phyloP scores from a whole-genome alignment of 2,888 invertebrate genomes.

The Melinaea marsaeus region DNA sequence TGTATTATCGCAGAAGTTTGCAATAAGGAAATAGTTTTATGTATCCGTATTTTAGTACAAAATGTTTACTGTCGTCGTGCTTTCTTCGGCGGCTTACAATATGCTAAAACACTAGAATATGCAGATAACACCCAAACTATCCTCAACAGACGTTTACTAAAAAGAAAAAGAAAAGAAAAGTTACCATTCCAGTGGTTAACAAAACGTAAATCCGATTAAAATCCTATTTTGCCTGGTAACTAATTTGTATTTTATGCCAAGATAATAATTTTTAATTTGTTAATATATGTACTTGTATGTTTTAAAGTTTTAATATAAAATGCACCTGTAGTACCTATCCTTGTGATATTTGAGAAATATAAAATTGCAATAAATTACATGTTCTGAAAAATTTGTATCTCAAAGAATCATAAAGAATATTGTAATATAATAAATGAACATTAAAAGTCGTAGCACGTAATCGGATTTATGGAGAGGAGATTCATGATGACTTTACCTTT shows the following conservation, averaged over 20 bases:
- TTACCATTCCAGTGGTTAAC: neutral
- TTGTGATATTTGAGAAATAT: slow-evolving; percentile 6
- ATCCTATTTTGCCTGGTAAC: too few species aligned
- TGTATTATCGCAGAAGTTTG: too few species aligned
- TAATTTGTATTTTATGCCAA: too few species aligned
- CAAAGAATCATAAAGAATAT: neutral
- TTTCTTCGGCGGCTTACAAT: slow-evolving; percentile 3
- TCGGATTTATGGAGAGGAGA: neutral
- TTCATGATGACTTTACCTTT: neutral
- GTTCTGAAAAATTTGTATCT: slow-evolving; percentile 9
- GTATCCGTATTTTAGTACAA: too few species aligned
- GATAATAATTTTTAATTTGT: neutral
- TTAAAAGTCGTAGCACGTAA: slow-evolving; percentile 16
- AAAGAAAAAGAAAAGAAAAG: neutral
- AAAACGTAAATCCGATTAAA: neutral
- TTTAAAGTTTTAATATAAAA: too few species aligned
- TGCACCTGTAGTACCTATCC: too few species aligned
- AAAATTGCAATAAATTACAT: slow-evolving; percentile 17
- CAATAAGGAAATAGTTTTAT: too few species aligned
- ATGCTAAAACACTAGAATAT: neutral
- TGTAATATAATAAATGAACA: slow-evolving; percentile 10
- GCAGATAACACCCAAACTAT: neutral
- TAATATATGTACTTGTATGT: neutral
- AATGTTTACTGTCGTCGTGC: neutral
- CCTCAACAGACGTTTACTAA: neutral